Evolutionary conservation across 2,113 vertebrate genomes (phyloP).

Genomic region (Myiozetetes cayanensis): DNA sequence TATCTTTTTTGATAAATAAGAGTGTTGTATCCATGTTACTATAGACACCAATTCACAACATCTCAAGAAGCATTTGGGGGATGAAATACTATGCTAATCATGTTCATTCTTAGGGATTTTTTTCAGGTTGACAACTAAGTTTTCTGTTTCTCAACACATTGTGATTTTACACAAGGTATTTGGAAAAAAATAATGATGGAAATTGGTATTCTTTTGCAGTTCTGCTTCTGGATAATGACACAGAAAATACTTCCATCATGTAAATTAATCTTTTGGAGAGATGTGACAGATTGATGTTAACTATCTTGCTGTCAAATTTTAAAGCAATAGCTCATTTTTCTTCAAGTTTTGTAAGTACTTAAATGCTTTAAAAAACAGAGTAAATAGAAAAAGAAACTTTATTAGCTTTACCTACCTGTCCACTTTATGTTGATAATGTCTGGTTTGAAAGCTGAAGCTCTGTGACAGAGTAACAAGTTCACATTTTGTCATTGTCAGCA

Average conservation of each 20-base stretch:
- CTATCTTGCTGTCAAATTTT: neutral
- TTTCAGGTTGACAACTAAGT: neutral
- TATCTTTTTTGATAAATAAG: neutral
- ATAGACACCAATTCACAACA: neutral
- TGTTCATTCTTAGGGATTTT: neutral
- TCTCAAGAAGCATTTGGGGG: neutral
- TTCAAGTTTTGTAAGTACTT: neutral
- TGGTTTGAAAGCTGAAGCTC: neutral
- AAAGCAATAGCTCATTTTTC: neutral
- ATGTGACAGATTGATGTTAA: neutral
- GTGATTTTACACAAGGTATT: neutral
- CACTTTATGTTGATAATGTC: neutral
- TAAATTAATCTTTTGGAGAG: slow-evolving; percentile 4
- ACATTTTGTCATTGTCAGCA: neutral
- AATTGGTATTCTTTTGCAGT: neutral
- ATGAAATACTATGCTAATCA: neutral
- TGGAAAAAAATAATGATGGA: neutral
- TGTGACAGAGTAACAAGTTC: neutral
- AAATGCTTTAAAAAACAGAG: neutral
- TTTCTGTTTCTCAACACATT: neutral
- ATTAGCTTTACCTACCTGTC: neutral
- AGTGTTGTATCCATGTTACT: neutral
- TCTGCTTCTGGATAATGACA: neutral
- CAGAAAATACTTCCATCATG: neutral
- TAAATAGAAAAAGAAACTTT: neutral